A percentile compares a stretch with the other conserved stretches of the same genome.
These are phyloP conservation scores for Drosophila melanica DNA, from an alignment of 1,140 invertebrate species.

Conservation along the genomic window DNA sequence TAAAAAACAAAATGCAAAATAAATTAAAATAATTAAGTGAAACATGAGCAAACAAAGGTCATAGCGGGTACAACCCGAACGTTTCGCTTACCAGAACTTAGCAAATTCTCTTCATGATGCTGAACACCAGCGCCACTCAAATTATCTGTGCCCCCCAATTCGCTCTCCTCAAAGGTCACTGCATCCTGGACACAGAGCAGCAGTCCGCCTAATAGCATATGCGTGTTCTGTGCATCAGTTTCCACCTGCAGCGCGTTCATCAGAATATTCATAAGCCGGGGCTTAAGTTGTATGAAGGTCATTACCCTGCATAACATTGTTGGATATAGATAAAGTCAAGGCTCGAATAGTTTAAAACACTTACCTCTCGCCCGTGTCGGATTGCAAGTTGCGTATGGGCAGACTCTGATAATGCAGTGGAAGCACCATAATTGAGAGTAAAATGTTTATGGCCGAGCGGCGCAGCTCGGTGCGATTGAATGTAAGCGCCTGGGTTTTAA, in stretches of 20 bases:
- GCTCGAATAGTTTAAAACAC: constrained; percentile 19
- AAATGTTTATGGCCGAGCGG: constrained; percentile 94
- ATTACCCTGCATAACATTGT: constrained; percentile 74
- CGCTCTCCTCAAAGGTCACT: constrained; percentile 90
- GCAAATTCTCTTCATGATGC: constrained; percentile 87
- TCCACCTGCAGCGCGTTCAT: constrained; percentile 94
- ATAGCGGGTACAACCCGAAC: neutral
- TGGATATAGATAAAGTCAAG: neutral
- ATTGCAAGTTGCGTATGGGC: constrained; percentile 89
- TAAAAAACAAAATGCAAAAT: constrained; percentile 42
- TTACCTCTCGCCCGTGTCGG: constrained; percentile 84
- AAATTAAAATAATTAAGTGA: constrained; percentile 46
- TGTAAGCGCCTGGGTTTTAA: constrained; percentile 86
- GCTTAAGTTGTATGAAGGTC: constrained; percentile 92
- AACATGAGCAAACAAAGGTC: constrained; percentile 17
- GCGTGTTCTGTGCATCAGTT: constrained; percentile 93
- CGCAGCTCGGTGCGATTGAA: constrained; percentile 92
- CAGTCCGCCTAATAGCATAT: constrained; percentile 93
- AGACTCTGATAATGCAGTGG: constrained; percentile 96
- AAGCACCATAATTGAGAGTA: constrained; percentile 94
- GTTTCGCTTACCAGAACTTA: constrained; percentile 88
- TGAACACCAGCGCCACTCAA: constrained; percentile 84
- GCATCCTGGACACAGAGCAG: constrained; percentile 92
- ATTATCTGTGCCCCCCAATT: constrained; percentile 84
- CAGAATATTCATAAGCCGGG: constrained; percentile 92